Base-by-base conservation (phyloP, 23 tunicate genomes). In the Trididemnum miniatum region DNA sequence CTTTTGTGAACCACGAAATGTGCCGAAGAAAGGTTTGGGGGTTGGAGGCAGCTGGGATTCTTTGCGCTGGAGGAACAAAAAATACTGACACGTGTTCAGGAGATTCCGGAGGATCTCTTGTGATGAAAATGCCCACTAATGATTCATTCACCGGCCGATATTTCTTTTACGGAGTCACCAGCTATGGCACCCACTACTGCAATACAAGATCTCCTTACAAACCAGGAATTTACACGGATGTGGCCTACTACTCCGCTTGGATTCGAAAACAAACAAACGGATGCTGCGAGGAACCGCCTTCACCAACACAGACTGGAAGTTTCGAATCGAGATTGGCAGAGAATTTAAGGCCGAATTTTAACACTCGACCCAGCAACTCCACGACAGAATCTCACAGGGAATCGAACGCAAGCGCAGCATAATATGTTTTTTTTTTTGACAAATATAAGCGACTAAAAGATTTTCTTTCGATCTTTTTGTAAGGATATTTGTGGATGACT, bases 71-170 rank as follows among this genome's bases (percentile, higher is more conserved):
- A 5, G 89, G 84, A 9, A 65, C 25, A 29, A 28, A 35, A 32
- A 33, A 66, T 35, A 79, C 51, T 5, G 89, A 86, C 35, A 79
- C 84, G 29, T 86, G 89, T 39, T 27, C 76, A 0, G 89, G 89
- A 30, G 89, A 86, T 38, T 86, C 89, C 1, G 89, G 89, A 0
- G 89, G 89, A 3, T 78, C 84, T 0, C 33, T 86, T 39, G 89
- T 86, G 38, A 62, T n/a, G 75, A 35, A 4, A 4, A 23, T 12
- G 22, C 27, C 35, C 23, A 59, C 69, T 29, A 85, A 76, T 7
- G 33, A 44, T 7, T 28, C 73, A 7, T 23, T 22, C 38, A 40
- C 31, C 25, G 83, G 31, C 4, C 75, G 89, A 27, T 71, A 52
- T 4, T 33, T 67, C 0, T 64, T 82, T 39, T 86, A 77, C 31